phyloP scores from a whole-genome alignment of 2,888 invertebrate species.

The Cynaeus angustus region DNA sequence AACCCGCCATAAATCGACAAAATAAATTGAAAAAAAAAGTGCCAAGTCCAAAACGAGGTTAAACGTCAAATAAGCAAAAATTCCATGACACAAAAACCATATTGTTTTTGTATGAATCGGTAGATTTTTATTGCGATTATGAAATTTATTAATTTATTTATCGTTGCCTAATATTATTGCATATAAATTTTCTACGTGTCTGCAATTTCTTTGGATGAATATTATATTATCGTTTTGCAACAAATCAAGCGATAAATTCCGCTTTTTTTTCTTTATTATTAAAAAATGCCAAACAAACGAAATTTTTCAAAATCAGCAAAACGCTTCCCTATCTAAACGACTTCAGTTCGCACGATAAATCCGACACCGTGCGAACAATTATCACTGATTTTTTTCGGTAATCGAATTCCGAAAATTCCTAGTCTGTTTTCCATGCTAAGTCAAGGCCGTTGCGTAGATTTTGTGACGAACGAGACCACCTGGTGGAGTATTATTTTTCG shows the following conservation, averaged over 20 bases:
- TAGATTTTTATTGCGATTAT: conserved; percentile 1
- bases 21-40: no score
- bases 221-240: no score
- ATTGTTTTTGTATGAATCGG: neutral
- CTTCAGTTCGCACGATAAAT: conserved; percentile 8
- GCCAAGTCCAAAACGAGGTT: no score
- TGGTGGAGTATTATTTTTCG: conserved; percentile 12
- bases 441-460: neutral
- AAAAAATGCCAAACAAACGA: neutral
- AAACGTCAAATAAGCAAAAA: no score
- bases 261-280: no score
- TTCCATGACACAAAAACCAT: no score
- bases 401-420: neutral
- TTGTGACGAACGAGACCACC: conserved; percentile 6
- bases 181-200: conserved; percentile 10
- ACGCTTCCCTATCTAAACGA: neutral
- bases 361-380: neutral
- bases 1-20: no score
- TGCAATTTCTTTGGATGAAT: conserved; percentile 2
- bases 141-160: conserved; percentile 17
- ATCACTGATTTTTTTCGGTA: neutral
- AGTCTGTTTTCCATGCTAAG: neutral
- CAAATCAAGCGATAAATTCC: no score
- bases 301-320: conserved; percentile 1
- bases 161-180: conserved; percentile 4